Percentiles rank a stretch among this genome's conserved stretches.
Evolutionary conservation across 2,797 vertebrate species (phyloP).

Genomic region (Vultur gryphus): DNA sequence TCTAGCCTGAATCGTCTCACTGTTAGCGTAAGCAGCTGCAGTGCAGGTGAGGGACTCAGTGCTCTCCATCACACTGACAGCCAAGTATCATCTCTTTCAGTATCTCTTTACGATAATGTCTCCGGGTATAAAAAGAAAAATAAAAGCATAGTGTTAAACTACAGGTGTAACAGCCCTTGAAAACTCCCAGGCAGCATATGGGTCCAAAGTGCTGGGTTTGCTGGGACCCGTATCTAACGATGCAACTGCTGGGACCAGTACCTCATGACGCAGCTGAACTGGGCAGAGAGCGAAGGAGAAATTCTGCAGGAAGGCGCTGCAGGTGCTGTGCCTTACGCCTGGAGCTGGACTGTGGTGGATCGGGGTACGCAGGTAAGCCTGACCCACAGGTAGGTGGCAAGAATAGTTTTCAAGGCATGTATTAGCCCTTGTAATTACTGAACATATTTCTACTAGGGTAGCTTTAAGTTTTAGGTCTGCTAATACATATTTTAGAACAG

Average conservation of each 20-base stretch:
- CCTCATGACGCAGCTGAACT: not conserved
- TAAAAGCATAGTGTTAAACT: not conserved
- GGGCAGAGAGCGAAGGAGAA: not conserved
- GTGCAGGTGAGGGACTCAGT: not conserved
- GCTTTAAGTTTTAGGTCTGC: not conserved
- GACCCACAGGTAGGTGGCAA: not conserved
- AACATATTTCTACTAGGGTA: not conserved
- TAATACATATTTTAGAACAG: not conserved
- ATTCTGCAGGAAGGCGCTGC: not conserved
- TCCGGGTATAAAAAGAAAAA: not conserved
- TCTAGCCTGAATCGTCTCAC: not conserved
- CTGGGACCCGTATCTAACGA: not conserved
- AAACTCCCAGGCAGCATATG: not conserved
- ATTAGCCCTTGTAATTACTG: not conserved
- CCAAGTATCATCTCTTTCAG: not conserved
- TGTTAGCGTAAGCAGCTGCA: not conserved
- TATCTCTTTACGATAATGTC: rapidly evolving
- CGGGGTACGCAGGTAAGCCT: not conserved
- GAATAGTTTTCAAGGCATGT: not conserved
- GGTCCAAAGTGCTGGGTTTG: not conserved
- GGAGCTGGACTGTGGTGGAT: not conserved
- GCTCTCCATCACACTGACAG: not conserved
- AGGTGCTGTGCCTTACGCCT: not conserved
- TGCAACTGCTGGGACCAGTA: not conserved
- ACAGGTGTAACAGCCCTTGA: not conserved